phyloP scores from a whole-genome alignment of 2,797 vertebrate species.

The Momotus momota region DNA sequence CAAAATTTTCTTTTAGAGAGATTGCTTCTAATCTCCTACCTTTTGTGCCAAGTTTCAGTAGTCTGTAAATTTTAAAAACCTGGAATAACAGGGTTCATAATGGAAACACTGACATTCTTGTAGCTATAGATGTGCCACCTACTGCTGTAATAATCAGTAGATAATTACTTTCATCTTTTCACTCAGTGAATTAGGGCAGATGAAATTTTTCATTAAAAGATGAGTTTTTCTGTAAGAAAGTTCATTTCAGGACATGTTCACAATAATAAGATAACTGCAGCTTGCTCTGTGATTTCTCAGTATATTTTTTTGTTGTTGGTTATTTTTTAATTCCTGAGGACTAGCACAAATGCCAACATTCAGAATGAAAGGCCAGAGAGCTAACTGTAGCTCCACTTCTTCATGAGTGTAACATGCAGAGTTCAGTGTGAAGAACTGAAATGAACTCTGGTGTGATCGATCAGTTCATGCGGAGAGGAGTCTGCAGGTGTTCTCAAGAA shows the following conservation, averaged over 20 bases:
- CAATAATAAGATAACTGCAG: not conserved
- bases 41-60: not conserved
- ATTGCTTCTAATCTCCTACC: not conserved
- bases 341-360: not conserved
- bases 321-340: not conserved
- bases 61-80: not conserved
- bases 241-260: not conserved
- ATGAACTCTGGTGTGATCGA: not conserved
- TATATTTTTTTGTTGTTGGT: not conserved
- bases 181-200: not conserved
- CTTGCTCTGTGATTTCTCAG: not conserved
- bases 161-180: slow-evolving; percentile 17
- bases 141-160: not conserved
- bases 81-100: not conserved
- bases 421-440: not conserved
- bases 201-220: slow-evolving; percentile 27
- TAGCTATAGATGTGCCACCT: not conserved
- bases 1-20: not conserved
- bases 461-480: not conserved
- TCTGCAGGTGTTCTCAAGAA: not conserved
- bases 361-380: not conserved
- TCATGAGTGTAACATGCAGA: accelerated
- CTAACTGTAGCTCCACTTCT: not conserved
- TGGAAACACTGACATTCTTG: not conserved
- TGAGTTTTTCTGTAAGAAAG: not conserved